Conservation (phyloP, 2,888 invertebrate species). For the Dicyrtomina minuta region DNA sequence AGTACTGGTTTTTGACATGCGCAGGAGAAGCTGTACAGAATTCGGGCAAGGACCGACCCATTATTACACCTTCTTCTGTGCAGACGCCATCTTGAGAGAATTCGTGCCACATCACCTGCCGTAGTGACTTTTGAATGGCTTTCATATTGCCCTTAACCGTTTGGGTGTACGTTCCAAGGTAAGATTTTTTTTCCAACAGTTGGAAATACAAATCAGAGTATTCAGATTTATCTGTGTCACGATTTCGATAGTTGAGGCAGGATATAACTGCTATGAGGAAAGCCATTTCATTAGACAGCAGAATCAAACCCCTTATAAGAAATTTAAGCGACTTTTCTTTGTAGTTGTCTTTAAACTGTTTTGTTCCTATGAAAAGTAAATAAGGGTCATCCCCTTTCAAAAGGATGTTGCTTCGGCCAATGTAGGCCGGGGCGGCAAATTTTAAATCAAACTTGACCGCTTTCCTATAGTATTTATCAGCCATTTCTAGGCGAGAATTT, state of each 20-base stretch:
- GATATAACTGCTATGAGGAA: neutral
- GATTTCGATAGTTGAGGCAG: neutral
- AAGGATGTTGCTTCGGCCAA: conserved; percentile 15
- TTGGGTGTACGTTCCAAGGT: conserved; percentile 21
- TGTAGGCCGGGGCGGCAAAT: conserved; percentile 27
- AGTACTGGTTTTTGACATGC: no score
- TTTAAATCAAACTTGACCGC: conserved; percentile 26
- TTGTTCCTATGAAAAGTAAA: neutral
- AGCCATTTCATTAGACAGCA: conserved; percentile 27
- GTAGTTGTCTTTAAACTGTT: conserved; percentile 10
- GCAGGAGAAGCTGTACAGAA: no score
- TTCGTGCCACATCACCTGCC: no score
- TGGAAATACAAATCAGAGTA: conserved; percentile 7
- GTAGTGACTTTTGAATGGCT: conserved; percentile 2
- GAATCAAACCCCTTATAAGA: neutral
- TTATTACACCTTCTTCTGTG: no score
- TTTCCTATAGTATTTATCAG: conserved; percentile 9
- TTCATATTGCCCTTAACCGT: conserved; percentile 3
- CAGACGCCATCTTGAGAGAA: no score
- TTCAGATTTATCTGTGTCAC: neutral
- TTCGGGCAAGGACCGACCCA: no score
- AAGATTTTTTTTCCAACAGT: conserved; percentile 16
- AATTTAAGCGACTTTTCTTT: conserved; percentile 21
- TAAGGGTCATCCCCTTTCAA: conserved; percentile 4
- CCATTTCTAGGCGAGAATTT: neutral